phyloP scores from a whole-genome alignment of 2,113 vertebrate genomes.

The Hipposideros armiger region DNA sequence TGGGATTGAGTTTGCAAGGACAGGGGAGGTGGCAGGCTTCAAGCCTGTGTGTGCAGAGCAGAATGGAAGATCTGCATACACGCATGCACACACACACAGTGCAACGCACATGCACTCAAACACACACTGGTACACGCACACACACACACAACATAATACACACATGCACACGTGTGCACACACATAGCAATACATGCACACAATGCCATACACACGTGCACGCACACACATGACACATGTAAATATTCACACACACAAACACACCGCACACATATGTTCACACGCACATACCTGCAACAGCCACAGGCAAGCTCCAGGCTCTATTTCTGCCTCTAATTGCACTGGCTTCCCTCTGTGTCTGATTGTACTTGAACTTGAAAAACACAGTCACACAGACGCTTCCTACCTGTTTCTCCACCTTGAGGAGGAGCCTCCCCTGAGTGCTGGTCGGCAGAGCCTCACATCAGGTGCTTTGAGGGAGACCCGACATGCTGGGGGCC shows the following conservation, averaged over 20 bases:
- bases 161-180: rapidly evolving
- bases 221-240: no score
- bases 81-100: no score
- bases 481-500: rapidly evolving
- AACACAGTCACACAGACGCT: not conserved
- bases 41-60: no score
- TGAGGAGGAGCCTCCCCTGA: not conserved
- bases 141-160: not conserved
- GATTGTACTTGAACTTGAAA: not conserved
- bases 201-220: not conserved
- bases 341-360: not conserved
- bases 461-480: rapidly evolving
- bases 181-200: not conserved
- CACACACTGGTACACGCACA: no score
- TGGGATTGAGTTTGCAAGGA: not conserved
- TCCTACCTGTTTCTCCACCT: not conserved
- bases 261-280: not conserved
- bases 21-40: not conserved
- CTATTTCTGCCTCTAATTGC: no score
- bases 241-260: no score
- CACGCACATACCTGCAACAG: not conserved
- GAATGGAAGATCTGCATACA: not conserved
- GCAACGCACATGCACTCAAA: not conserved
- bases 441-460: not conserved
- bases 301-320: not conserved